Conservation (phyloP, 2,888 invertebrate species). For the Nemurella pictetii region DNA sequence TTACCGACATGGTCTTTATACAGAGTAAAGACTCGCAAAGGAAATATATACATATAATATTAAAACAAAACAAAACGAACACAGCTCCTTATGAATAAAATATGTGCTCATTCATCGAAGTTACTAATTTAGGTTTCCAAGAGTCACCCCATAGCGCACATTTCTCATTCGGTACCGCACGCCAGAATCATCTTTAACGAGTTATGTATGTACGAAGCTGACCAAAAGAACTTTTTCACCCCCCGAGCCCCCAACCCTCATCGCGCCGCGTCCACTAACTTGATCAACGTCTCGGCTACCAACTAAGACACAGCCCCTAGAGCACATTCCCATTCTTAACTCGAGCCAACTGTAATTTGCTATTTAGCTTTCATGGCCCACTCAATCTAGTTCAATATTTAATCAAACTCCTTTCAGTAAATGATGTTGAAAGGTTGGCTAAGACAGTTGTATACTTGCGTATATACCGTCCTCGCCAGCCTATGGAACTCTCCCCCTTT, state of each 20-base stretch:
- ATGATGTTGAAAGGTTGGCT: background rate
- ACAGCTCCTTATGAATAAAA: too few species aligned
- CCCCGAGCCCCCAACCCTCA: background rate
- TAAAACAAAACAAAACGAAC: too few species aligned
- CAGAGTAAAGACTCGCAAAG: background rate
- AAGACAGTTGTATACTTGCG: too few species aligned
- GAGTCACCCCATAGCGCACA: background rate
- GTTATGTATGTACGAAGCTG: background rate
- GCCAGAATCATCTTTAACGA: background rate
- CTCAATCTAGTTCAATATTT: background rate
- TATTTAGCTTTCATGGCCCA: background rate
- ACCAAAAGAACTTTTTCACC: background rate
- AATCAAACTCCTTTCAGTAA: background rate
- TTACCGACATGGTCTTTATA: background rate
- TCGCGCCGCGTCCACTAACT: background rate
- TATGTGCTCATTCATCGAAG: too few species aligned
- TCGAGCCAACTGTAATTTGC: background rate
- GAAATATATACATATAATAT: background rate
- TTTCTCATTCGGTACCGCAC: background rate
- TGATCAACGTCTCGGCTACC: too few species aligned
- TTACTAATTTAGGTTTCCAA: background rate
- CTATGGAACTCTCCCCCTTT: too few species aligned
- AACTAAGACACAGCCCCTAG: background rate
- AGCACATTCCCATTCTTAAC: background rate
- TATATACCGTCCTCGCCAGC: background rate